phyloP scores from a whole-genome alignment of 2,888 invertebrate genomes.

The Xestia rhomboidea region DNA sequence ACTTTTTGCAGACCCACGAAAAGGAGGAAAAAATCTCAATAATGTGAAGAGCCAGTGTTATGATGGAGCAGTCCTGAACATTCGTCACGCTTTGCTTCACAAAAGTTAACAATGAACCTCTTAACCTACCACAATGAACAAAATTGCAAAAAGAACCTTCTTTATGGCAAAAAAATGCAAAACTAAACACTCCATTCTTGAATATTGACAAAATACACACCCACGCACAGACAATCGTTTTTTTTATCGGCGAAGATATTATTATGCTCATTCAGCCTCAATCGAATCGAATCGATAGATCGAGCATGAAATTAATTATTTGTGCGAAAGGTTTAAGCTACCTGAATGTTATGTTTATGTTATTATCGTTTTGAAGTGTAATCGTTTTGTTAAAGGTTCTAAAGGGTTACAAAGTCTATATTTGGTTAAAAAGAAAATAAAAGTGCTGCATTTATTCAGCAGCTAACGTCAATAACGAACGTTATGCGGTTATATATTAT shows the following conservation, averaged over 20 bases:
- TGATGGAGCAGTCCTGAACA: conserved; percentile 54
- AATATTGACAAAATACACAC: conserved; percentile 63
- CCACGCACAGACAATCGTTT: conserved; percentile 53
- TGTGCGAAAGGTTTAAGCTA: conserved; percentile 68
- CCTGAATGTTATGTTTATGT: conserved; percentile 56
- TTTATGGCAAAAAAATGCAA: conserved; percentile 50
- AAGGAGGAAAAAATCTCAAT: conserved; percentile 11
- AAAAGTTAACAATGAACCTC: conserved; percentile 63
- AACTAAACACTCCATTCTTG: conserved; percentile 48
- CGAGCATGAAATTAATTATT: conserved; percentile 72
- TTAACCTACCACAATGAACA: conserved; percentile 67
- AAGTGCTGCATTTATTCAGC: neutral
- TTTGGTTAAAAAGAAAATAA: conserved; percentile 4
- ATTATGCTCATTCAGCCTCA: conserved; percentile 60
- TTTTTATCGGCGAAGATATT: conserved; percentile 56
- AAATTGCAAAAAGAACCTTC: conserved; percentile 55
- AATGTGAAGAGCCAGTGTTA: conserved; percentile 56
- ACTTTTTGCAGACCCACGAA: neutral
- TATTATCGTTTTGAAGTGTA: conserved; percentile 33
- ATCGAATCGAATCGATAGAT: conserved; percentile 68
- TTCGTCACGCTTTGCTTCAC: conserved; percentile 60
- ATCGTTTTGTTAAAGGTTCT: neutral
- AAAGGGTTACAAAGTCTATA: conserved; percentile 15
- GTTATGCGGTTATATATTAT: neutral
- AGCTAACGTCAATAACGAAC: neutral